phyloP scores from a whole-genome alignment of 1,140 invertebrate species.

The Zaprionus gabonicus region DNA sequence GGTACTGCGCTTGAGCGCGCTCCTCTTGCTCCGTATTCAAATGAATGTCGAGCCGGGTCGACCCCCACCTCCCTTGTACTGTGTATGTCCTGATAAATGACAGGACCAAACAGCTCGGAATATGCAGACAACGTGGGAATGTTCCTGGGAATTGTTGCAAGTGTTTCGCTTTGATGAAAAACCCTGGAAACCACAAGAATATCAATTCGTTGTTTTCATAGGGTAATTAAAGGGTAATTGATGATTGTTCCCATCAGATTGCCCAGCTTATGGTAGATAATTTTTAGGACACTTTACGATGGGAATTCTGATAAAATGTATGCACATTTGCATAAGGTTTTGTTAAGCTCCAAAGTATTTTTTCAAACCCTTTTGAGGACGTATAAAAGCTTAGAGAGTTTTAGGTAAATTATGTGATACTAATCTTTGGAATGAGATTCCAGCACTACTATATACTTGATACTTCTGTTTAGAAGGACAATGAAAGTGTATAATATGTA shows the following conservation, averaged over 20 bases:
- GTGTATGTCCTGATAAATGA: slow-evolving; percentile 68
- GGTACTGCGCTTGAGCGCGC: slow-evolving; percentile 70
- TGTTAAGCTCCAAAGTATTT: background rate
- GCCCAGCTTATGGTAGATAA: background rate
- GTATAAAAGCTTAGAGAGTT: no score
- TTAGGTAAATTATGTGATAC: no score
- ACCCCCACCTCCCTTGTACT: background rate
- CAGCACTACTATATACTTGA: no score
- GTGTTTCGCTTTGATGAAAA: slow-evolving; percentile 32
- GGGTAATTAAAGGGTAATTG: slow-evolving; percentile 9
- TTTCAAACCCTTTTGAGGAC: background rate
- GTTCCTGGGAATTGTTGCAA: slow-evolving; percentile 54
- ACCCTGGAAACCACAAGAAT: slow-evolving; percentile 12
- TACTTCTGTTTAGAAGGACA: no score
- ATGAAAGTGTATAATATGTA: no score
- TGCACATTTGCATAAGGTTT: background rate
- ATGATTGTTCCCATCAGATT: slow-evolving; percentile 11
- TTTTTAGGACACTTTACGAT: background rate
- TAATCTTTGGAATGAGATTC: no score
- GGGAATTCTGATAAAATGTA: background rate
- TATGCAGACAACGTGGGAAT: slow-evolving; percentile 62
- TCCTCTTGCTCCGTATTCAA: slow-evolving; percentile 57
- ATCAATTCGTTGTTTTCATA: background rate
- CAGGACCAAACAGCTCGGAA: slow-evolving; percentile 17
- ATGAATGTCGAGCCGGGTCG: slow-evolving; percentile 43